A percentile compares a stretch with the other conserved stretches of the same genome.
phyloP scores from a whole-genome alignment of 2,113 vertebrate genomes.

The Trichomycterus rosablanca region DNA sequence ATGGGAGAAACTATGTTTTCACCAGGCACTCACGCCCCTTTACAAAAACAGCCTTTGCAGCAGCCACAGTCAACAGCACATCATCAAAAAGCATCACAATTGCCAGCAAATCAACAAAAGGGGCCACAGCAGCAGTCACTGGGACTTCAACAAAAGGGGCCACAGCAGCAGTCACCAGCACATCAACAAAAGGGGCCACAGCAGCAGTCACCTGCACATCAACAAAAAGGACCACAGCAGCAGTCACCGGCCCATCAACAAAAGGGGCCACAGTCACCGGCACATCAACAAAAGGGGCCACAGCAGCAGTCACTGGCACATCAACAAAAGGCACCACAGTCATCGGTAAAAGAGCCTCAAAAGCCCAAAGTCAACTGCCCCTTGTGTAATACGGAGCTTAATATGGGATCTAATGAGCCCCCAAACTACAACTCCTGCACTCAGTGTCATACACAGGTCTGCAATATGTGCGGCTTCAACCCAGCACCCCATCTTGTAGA shows the following conservation, averaged over 20 bases:
- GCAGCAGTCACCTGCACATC: constrained; percentile 41
- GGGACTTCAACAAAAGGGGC: constrained; percentile 54
- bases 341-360: constrained; percentile 63
- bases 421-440: constrained; percentile 93
- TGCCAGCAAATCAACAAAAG: constrained; percentile 33
- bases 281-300: constrained; percentile 54
- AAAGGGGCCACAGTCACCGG: no score
- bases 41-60: constrained; percentile 49
- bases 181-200: no score
- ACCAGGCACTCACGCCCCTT: constrained; percentile 34
- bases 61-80: constrained; percentile 48
- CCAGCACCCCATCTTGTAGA: constrained; percentile 92
- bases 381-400: constrained; percentile 92
- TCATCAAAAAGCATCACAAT: constrained; percentile 55
- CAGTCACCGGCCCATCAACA: no score
- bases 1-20: constrained; percentile 19
- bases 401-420: constrained; percentile 75
- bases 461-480: constrained; percentile 97
- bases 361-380: constrained; percentile 84
- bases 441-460: constrained; percentile 87
- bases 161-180: constrained; percentile 48
- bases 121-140: constrained; percentile 55
- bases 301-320: constrained; percentile 42
- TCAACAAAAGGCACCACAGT: constrained; percentile 43
- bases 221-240: constrained; percentile 49